phyloP scores from a whole-genome alignment of 1,140 invertebrate species.

The Kradibia gibbosae region DNA sequence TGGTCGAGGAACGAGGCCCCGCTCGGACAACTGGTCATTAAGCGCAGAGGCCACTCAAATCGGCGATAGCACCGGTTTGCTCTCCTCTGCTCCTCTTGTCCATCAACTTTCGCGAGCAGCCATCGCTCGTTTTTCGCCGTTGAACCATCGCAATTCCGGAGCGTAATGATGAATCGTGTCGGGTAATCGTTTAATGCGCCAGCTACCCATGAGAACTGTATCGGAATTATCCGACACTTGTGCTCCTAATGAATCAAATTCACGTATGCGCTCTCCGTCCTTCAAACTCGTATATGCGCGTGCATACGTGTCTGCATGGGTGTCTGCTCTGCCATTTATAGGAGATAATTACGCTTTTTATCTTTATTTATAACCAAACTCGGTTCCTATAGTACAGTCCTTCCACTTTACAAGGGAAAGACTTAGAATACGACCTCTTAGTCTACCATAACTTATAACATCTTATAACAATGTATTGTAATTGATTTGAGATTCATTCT shows the following conservation, averaged over 20 bases:
- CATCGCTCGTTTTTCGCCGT: neutral
- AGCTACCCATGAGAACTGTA: neutral
- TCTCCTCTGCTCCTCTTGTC: neutral
- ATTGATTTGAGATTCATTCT: neutral
- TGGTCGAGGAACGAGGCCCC: constrained; percentile 35
- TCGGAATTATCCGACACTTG: neutral
- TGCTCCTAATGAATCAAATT: neutral
- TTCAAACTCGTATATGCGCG: too few species aligned
- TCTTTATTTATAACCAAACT: neutral
- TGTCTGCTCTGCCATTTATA: neutral
- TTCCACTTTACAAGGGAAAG: neutral
- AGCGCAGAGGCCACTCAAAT: neutral
- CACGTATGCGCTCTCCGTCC: too few species aligned
- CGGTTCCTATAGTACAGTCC: neutral
- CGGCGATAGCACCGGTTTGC: neutral
- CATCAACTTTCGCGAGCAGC: neutral
- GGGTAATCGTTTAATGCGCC: constrained; percentile 22
- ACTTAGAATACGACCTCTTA: neutral
- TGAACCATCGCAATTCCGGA: neutral
- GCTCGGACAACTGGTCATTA: constrained; percentile 15
- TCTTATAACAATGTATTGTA: neutral
- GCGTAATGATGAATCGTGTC: constrained; percentile 6
- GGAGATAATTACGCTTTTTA: neutral
- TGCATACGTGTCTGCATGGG: neutral
- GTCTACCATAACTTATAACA: neutral